Percentiles rank a stretch among this genome's conserved stretches.
Evolutionary conservation across 1,140 invertebrate species (phyloP).

Genomic region (Drosophila kepulauana): DNA sequence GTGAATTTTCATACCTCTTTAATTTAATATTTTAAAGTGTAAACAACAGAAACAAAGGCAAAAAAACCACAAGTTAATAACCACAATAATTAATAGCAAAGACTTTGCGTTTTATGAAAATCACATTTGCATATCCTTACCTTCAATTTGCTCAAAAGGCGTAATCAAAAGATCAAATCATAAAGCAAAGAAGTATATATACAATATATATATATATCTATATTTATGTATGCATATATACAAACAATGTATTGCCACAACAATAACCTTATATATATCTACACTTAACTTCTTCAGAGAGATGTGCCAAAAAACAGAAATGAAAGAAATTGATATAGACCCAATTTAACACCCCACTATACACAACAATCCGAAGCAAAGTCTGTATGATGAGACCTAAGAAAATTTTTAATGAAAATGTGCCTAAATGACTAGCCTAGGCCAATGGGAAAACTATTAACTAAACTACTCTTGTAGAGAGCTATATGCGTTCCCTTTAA

Average conservation of each 20-base stretch:
- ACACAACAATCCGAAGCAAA: conserved; percentile 22
- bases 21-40: conserved; percentile 64
- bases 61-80: conserved; percentile 39
- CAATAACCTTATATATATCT: conserved; percentile 37
- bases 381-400: conserved; percentile 36
- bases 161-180: conserved; percentile 23
- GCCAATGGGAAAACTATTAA: conserved; percentile 32
- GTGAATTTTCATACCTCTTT: conserved; percentile 80
- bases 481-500: conserved; percentile 16
- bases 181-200: conserved; percentile 33
- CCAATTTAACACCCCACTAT: conserved; percentile 12
- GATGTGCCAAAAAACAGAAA: conserved; percentile 55
- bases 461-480: background rate
- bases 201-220: conserved; percentile 21
- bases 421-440: conserved; percentile 40
- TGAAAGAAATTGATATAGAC: conserved; percentile 1
- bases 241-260: conserved; percentile 40
- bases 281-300: conserved; percentile 51
- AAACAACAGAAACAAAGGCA: conserved; percentile 35
- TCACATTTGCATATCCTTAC: conserved; percentile 60
- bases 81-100: conserved; percentile 24
- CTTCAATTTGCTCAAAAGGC: conserved; percentile 57
- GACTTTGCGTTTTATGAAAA: conserved; percentile 47
- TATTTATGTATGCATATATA: conserved; percentile 41
- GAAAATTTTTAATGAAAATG: conserved; percentile 39